Conservation (phyloP, 1,140 invertebrate genomes). For the Trachelipus rathkii region DNA sequence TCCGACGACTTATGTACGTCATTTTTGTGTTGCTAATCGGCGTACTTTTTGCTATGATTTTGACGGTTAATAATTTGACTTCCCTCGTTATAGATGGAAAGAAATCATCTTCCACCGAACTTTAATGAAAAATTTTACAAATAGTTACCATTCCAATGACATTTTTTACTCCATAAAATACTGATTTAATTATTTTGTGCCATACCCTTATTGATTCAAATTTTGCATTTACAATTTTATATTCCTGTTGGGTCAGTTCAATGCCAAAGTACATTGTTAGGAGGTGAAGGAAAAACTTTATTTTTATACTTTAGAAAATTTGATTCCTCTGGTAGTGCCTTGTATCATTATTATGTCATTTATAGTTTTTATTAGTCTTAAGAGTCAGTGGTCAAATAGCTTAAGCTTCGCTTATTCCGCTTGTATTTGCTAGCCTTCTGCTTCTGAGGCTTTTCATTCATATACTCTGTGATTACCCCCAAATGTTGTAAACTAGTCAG, state of each 20-base stretch:
- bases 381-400: too few relatives aligned
- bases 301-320: too few relatives aligned
- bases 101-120: too few relatives aligned
- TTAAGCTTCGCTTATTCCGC: too few relatives aligned
- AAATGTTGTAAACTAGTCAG: too few relatives aligned
- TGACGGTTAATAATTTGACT: not conserved
- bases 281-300: not conserved
- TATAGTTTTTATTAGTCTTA: not conserved
- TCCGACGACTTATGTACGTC: not conserved
- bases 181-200: not conserved
- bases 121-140: too few relatives aligned
- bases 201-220: slow-evolving; percentile 8
- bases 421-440: too few relatives aligned
- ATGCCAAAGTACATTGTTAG: not conserved
- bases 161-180: not conserved
- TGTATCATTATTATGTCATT: not conserved
- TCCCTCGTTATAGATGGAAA: not conserved
- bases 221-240: slow-evolving; percentile 1
- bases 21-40: not conserved
- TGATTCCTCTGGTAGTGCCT: too few relatives aligned
- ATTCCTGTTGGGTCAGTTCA: not conserved
- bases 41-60: not conserved
- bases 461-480: too few relatives aligned
- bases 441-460: too few relatives aligned
- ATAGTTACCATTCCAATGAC: too few relatives aligned